Evolutionary conservation across 2,113 vertebrate species (phyloP).

Genomic region (Pao palembangensis): DNA sequence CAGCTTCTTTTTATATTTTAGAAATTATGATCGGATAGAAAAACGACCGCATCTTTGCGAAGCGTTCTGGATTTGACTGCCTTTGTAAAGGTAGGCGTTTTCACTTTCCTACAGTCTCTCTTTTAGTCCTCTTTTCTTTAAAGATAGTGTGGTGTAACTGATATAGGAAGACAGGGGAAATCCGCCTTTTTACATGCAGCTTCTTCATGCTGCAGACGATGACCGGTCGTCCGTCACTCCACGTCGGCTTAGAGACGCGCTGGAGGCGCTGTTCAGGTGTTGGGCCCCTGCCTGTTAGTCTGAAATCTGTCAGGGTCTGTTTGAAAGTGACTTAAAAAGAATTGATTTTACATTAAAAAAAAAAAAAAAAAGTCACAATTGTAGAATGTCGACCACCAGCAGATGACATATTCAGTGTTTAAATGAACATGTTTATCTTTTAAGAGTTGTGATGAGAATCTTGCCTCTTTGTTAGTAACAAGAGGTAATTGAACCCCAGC

Average conservation of each 20-base stretch:
- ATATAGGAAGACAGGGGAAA: conserved; percentile 23
- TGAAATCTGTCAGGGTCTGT: neutral
- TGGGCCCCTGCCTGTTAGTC: too few species aligned
- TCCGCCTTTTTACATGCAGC: conserved; percentile 18
- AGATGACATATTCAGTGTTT: too few species aligned
- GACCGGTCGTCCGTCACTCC: neutral
- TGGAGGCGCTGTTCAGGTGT: too few species aligned
- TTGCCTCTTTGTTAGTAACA: too few species aligned
- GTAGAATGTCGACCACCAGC: too few species aligned
- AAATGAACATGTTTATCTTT: too few species aligned
- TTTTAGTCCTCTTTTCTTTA: neutral
- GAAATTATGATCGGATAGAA: conserved; percentile 46
- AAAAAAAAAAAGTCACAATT: too few species aligned
- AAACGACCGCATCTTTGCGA: neutral
- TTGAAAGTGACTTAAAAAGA: too few species aligned
- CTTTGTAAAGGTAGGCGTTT: conserved; percentile 34
- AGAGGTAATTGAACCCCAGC: too few species aligned
- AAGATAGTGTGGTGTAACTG: neutral
- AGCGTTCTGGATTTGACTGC: conserved; percentile 1
- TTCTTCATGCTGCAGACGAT: conserved; percentile 1
- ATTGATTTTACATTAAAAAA: too few species aligned
- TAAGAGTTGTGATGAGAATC: too few species aligned
- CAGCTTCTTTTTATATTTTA: conserved; percentile 17
- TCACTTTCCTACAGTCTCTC: neutral
- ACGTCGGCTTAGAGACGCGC: too few species aligned